A percentile compares a stretch with the other conserved stretches of the same genome.
These are phyloP conservation scores for Axis porcinus DNA, from an alignment of 2,113 vertebrate species.

Conservation along the genomic window DNA sequence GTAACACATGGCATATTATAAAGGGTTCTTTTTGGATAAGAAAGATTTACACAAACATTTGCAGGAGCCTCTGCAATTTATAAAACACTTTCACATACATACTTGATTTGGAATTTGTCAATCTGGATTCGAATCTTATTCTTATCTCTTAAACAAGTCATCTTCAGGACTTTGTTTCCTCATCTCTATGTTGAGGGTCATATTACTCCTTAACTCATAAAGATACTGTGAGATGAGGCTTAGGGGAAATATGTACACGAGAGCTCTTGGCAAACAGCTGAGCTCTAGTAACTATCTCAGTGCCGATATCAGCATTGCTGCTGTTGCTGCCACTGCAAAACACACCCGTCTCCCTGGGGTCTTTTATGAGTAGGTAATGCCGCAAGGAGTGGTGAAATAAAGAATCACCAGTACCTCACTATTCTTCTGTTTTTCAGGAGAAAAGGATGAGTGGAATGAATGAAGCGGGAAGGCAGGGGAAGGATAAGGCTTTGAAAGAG, in stretches of 20 bases:
- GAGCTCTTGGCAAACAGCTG: background rate
- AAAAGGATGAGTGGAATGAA: background rate
- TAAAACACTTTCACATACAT: background rate
- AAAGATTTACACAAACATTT: background rate
- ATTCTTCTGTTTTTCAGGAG: background rate
- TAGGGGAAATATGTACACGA: rapidly evolving
- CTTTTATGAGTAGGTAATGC: background rate
- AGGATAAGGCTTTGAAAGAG: background rate
- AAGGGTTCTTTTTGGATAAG: background rate
- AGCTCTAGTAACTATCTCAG: background rate
- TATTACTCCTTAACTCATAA: background rate
- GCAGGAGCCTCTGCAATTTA: background rate
- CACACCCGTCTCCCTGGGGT: background rate
- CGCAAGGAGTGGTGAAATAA: background rate
- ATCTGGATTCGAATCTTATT: background rate
- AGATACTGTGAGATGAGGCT: background rate
- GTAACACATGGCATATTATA: background rate
- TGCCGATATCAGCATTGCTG: background rate
- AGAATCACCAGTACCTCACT: background rate
- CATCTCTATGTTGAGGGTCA: background rate
- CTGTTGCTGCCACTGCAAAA: background rate
- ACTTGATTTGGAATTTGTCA: background rate
- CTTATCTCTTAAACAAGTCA: background rate
- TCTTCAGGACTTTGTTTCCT: background rate
- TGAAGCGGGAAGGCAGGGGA: background rate